Evolutionary conservation across 2,797 vertebrate species (phyloP), one percentile per base, ranked within the genome.

Genomic region (Protosalanx chinensis): DNA sequence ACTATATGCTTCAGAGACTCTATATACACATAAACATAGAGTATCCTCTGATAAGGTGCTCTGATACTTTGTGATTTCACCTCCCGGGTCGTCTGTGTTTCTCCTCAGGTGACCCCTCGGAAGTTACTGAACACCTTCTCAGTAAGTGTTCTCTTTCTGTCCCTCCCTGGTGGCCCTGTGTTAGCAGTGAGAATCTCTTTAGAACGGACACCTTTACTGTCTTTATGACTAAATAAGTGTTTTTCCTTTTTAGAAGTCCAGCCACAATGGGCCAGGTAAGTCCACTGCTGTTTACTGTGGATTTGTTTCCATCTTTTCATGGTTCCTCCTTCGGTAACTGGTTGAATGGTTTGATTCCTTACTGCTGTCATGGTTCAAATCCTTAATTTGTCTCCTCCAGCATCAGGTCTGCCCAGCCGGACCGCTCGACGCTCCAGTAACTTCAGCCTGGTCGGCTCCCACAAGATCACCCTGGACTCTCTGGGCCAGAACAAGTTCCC

Each of bases 391-490:
- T 49, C 33, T 60, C 56, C 23, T 63, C 37, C 72, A 92, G 87
- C 88, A 57, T 80, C 88, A 27, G 64, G 76, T 56, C 69, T 76
- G 51, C 77, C 88, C 49, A 64, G 80, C 64, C 73, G 90, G 57
- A 82, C 64, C 65, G 5, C 82, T 18, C 85, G 87, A 0, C 90
- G 91, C 64, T 85, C 90, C 81, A 95, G 94, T 83, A 92, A 89
- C 84, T 95, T 95, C 23, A 77, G 80, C 70, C 85, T 95, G 35
- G 94, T 95, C 35, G 94, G 94, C 6, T 95, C 92, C 10, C 90
- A 94, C 69, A 92, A 91, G 79, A 86, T 95, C 79, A 90, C 88
- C 0, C 73, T 94, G 77, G 81, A 89, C 70, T 94, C 93, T 2
- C 83, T 95, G 79, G 92, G 92, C 67, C 88, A 86, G 79, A 86